These are phyloP conservation scores for Anhinga rufa DNA, from an alignment of 2,113 vertebrate species.

Conservation along the genomic window DNA sequence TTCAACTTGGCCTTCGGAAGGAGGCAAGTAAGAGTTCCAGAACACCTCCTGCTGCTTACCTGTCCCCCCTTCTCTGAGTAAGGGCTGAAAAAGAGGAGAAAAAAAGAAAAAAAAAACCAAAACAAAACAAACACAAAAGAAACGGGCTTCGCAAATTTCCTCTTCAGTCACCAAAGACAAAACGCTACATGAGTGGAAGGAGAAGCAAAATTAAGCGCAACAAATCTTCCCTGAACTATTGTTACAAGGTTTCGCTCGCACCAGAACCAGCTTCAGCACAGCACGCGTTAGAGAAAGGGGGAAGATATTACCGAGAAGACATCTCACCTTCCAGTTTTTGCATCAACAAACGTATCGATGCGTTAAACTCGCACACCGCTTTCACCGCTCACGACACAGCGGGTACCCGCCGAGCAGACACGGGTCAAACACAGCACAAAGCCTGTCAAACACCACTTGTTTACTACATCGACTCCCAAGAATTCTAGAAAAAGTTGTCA, in stretches of 20 bases:
- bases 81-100: neutral
- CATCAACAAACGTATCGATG: neutral
- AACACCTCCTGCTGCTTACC: neutral
- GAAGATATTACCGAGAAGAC: neutral
- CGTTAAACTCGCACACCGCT: neutral
- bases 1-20: rapidly evolving
- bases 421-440: neutral
- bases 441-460: neutral
- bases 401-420: neutral
- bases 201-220: neutral
- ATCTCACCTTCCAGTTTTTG: neutral
- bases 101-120: no score
- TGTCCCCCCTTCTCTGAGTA: neutral
- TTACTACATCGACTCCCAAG: neutral
- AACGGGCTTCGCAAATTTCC: neutral
- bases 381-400: neutral
- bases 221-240: neutral
- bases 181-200: neutral
- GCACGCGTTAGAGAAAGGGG: neutral
- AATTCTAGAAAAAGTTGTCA: slow-evolving; percentile 18
- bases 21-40: neutral
- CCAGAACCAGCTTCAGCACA: neutral
- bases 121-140: neutral
- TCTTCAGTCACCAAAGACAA: neutral
- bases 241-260: neutral